phyloP scores from a whole-genome alignment of 2,113 vertebrate species.

The Brachyhypopomus gauderio region DNA sequence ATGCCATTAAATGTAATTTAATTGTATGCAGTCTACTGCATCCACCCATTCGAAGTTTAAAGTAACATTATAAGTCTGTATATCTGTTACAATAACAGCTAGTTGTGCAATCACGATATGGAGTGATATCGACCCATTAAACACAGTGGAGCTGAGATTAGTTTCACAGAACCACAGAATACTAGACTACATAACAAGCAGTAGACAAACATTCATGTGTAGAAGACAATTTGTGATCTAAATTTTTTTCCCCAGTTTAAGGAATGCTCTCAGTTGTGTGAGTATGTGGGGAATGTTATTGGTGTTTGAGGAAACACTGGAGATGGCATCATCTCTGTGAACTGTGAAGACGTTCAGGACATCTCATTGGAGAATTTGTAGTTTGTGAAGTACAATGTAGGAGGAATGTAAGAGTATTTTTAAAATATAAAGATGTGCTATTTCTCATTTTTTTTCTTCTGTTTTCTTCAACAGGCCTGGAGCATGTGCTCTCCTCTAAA shows the following conservation, averaged over 20 bases:
- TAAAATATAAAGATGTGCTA: constrained; percentile 1
- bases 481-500: not conserved
- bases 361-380: not conserved
- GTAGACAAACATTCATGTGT: not conserved
- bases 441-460: not conserved
- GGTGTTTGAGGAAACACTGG: not conserved
- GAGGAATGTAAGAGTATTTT: not conserved
- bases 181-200: not conserved
- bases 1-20: not conserved
- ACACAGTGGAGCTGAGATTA: not conserved
- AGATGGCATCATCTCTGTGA: not conserved
- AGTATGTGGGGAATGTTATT: not conserved
- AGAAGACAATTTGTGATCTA: not conserved
- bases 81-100: not conserved
- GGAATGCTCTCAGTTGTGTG: not conserved
- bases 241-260: not conserved
- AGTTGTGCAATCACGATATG: not conserved
- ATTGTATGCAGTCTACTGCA: not conserved
- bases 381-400: not conserved
- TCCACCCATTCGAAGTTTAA: not conserved
- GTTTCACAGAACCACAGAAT: not conserved
- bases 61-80: not conserved
- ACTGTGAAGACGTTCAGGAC: not conserved
- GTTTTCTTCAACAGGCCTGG: constrained; percentile 11
- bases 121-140: not conserved